Conservation (phyloP, 2,888 invertebrate species). For the Nematopogon swammerdamellus region DNA sequence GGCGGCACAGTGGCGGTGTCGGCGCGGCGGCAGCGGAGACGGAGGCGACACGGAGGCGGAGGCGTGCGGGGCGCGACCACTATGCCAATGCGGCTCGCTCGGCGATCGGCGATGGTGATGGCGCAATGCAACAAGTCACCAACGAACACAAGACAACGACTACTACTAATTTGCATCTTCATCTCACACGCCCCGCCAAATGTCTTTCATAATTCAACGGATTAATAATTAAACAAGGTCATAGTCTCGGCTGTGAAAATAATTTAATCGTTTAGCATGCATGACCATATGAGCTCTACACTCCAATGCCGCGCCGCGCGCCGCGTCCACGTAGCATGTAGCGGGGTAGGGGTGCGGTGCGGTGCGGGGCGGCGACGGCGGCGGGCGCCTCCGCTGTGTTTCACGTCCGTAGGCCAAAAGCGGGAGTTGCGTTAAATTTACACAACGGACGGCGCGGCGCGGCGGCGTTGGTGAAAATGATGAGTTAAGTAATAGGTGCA, state of each 20-base stretch:
- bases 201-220: not conserved
- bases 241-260: not conserved
- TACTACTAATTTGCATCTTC: not conserved
- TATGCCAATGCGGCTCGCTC: no score
- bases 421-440: not conserved
- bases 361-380: no score
- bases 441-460: not conserved
- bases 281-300: not conserved
- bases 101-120: no score
- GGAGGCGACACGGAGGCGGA: no score
- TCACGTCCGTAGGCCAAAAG: not conserved
- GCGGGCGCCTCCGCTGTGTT: no score
- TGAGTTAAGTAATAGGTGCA: no score
- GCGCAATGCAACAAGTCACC: not conserved
- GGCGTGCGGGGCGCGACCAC: no score
- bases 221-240: not conserved
- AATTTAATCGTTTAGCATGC: not conserved
- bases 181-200: not conserved
- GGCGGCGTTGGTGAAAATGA: no score
- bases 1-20: no score
- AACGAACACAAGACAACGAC: not conserved
- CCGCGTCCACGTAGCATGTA: not conserved
- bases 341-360: no score
- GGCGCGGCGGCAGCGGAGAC: no score
- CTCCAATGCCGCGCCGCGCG: not conserved